phyloP scores from a whole-genome alignment of 2,888 invertebrate species.

The Tromatobia lineatoria region DNA sequence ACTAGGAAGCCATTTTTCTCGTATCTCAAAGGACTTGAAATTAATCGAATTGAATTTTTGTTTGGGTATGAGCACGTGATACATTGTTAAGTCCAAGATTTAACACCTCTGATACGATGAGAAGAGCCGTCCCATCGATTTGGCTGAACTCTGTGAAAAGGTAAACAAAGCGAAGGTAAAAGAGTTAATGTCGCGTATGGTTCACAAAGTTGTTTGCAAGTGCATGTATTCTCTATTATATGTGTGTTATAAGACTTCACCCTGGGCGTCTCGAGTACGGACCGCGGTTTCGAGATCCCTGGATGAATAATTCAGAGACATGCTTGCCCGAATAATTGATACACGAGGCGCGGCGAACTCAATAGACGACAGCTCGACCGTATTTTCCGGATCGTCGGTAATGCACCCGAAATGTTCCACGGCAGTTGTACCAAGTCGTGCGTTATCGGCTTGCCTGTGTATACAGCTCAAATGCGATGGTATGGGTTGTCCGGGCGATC shows the following conservation, averaged over 20 bases:
- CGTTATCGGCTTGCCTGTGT: conserved; percentile 23
- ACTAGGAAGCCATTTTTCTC: too few species aligned
- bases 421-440: conserved; percentile 66
- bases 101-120: conserved; percentile 11
- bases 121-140: conserved; percentile 32
- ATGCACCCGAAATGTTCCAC: conserved; percentile 70
- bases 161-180: conserved; percentile 69
- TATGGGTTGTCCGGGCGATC: conserved; percentile 39
- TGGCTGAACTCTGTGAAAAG: conserved; percentile 6
- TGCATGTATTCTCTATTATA: conserved; percentile 23
- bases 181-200: conserved; percentile 71
- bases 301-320: conserved; percentile 79
- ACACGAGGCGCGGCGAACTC: conserved; percentile 72
- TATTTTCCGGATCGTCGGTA: conserved; percentile 73
- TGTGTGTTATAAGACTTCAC: conserved; percentile 25
- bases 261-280: conserved; percentile 49
- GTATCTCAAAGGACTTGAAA: too few species aligned
- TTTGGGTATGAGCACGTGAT: background rate
- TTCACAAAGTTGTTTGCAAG: conserved; percentile 70
- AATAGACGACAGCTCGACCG: conserved; percentile 68
- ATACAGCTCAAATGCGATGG: conserved; percentile 25
- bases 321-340: conserved; percentile 80
- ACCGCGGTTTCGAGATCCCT: conserved; percentile 51
- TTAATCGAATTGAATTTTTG: background rate
- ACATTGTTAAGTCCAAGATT: background rate